These are phyloP conservation scores for Bellardia pandia DNA, from an alignment of 2,888 invertebrate species.

Conservation along the genomic window DNA sequence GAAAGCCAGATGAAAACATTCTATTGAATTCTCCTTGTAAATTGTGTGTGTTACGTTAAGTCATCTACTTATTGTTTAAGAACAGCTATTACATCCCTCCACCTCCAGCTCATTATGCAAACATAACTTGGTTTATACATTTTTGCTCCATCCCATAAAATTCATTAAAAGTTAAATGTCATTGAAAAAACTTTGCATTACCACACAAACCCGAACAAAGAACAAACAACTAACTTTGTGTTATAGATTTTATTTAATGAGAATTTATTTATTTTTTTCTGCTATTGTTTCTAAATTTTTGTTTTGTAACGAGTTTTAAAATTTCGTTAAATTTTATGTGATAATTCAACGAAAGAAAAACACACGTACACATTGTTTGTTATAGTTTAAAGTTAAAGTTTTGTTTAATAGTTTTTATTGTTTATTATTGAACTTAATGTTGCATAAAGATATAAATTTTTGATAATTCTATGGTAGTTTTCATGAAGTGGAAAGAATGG, in stretches of 20 bases:
- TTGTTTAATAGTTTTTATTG: slow-evolving; percentile 11
- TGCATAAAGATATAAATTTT: slow-evolving; percentile 45
- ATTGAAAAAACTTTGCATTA: not conserved
- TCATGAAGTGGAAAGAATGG: not conserved
- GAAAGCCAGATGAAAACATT: not conserved
- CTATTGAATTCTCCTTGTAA: not conserved
- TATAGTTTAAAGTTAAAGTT: not conserved
- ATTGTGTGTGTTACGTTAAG: not conserved
- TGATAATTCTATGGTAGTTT: slow-evolving; percentile 15
- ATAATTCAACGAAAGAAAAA: slow-evolving; percentile 1
- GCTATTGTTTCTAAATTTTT: not conserved
- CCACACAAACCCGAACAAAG: slow-evolving; percentile 1
- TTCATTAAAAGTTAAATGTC: slow-evolving; percentile 25
- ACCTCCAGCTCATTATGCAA: not conserved
- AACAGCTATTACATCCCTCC: not conserved
- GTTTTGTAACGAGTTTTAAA: not conserved
- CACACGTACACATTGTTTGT: not conserved
- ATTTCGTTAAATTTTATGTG: slow-evolving; percentile 33
- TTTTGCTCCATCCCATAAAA: not conserved
- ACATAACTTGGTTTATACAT: not conserved
- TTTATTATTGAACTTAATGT: slow-evolving; percentile 47
- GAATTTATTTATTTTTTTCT: slow-evolving; percentile 21
- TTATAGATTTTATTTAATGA: slow-evolving; percentile 28
- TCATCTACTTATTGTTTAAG: not conserved
- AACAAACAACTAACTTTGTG: not conserved